Evolutionary conservation across 2,113 vertebrate species (phyloP).

Genomic region (Cyprinodon variegatus): DNA sequence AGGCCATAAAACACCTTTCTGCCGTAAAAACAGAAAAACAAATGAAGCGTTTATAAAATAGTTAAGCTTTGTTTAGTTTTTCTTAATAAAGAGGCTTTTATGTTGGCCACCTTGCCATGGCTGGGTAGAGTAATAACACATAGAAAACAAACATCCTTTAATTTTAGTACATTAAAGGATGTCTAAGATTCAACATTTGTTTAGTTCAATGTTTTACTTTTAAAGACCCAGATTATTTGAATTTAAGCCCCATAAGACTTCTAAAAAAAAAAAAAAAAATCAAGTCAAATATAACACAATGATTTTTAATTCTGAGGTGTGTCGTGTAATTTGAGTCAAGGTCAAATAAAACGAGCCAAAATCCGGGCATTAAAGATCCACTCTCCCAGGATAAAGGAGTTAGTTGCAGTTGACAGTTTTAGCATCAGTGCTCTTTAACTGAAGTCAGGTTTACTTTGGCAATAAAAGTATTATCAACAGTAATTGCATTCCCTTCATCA

Average conservation of each 20-base stretch:
- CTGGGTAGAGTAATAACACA: neutral
- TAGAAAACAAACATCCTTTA: neutral
- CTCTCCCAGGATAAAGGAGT: no score
- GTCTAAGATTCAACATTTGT: no score
- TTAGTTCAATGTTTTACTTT: no score
- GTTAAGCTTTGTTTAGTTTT: neutral
- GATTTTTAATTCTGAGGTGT: neutral
- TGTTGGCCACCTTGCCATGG: neutral
- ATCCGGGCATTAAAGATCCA: no score
- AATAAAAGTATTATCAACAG: no score
- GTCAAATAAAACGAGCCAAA: no score
- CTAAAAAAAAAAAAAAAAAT: neutral
- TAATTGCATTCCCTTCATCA: no score
- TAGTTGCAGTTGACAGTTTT: no score
- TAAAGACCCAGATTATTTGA: no score
- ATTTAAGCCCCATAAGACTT: no score
- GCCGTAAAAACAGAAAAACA: constrained; percentile 13
- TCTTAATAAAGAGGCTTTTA: neutral
- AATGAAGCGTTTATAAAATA: neutral
- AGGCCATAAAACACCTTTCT: constrained; percentile 19
- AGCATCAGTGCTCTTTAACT: no score
- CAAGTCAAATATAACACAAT: neutral
- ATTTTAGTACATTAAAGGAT: neutral
- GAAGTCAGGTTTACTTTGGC: no score
- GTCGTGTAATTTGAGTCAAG: neutral